Conservation (phyloP, 1,140 invertebrate species). For the Asbolus verrucosus region DNA sequence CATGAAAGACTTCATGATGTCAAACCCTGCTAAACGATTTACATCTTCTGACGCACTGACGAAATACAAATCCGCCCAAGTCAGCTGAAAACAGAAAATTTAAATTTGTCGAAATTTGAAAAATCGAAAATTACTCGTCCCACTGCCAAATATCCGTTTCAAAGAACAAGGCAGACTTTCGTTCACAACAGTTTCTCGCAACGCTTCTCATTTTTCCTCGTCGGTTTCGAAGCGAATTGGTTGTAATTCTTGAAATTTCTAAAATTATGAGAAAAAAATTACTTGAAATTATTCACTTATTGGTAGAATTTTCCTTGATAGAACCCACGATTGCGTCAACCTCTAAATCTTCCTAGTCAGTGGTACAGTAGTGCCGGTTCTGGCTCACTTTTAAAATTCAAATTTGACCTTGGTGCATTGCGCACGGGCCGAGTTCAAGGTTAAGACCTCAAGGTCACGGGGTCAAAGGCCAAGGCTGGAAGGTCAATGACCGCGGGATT, state of each 20-base stretch:
- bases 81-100: conserved; percentile 65
- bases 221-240: no score
- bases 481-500: no score
- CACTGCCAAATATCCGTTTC: conserved; percentile 69
- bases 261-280: no score
- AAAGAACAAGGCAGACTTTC: conserved; percentile 70
- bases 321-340: conserved; percentile 75
- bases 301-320: no score
- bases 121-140: conserved; percentile 63
- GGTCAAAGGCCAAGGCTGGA: no score
- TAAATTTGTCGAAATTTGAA: neutral
- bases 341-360: conserved; percentile 73
- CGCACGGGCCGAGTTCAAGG: no score
- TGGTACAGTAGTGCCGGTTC: no score
- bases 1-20: neutral
- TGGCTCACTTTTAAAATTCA: no score
- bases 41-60: conserved; percentile 56
- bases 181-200: conserved; percentile 62
- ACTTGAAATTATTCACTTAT: no score
- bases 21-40: neutral
- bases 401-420: no score
- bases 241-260: no score
- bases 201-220: conserved; percentile 38
- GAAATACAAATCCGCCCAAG: conserved; percentile 75
- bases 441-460: no score